A percentile compares a stretch with the other conserved stretches of the same genome.
These are phyloP conservation scores for Oreochromis grahami DNA, from an alignment of 2,797 vertebrate species.

Conservation along the genomic window DNA sequence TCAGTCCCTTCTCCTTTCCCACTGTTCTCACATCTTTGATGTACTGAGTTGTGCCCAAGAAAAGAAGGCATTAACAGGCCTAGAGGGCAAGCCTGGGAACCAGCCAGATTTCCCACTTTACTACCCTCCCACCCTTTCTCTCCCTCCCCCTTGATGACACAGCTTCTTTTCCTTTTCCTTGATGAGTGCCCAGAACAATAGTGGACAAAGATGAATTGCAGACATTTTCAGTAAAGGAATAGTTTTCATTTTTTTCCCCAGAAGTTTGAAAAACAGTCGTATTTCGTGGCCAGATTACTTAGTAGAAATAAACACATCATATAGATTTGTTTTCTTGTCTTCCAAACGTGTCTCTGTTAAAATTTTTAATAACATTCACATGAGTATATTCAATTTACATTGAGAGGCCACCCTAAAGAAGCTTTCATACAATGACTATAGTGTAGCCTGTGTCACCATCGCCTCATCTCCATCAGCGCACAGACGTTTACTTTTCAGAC, in stretches of 20 bases:
- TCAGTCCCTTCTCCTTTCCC: background rate
- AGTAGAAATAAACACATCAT: constrained; percentile 15
- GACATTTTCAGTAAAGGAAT: constrained; percentile 15
- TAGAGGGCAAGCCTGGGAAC: constrained; percentile 40
- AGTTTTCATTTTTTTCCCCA: background rate
- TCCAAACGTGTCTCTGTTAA: background rate
- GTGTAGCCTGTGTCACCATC: constrained; percentile 50
- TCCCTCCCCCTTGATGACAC: constrained; percentile 47
- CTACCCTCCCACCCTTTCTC: background rate
- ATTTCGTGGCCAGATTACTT: background rate
- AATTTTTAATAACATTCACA: constrained; percentile 1
- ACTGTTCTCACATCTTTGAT: constrained; percentile 29
- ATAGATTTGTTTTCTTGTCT: background rate
- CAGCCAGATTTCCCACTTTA: constrained; percentile 47
- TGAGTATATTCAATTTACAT: constrained; percentile 31
- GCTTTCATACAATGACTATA: constrained; percentile 35
- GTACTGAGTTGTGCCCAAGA: constrained; percentile 44
- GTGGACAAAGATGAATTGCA: constrained; percentile 33
- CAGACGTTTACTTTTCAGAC: constrained; percentile 58
- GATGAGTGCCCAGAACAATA: constrained; percentile 59
- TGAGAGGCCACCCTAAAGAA: constrained; percentile 10
- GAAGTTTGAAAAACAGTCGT: constrained; percentile 16
- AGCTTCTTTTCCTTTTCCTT: constrained; percentile 30
- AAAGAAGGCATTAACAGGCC: constrained; percentile 43
- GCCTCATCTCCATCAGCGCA: constrained; percentile 63